Percentiles rank a stretch among this genome's conserved stretches.
Evolutionary conservation across 2,888 invertebrate species (phyloP).

Genomic region (Leptopilina syphax): DNA sequence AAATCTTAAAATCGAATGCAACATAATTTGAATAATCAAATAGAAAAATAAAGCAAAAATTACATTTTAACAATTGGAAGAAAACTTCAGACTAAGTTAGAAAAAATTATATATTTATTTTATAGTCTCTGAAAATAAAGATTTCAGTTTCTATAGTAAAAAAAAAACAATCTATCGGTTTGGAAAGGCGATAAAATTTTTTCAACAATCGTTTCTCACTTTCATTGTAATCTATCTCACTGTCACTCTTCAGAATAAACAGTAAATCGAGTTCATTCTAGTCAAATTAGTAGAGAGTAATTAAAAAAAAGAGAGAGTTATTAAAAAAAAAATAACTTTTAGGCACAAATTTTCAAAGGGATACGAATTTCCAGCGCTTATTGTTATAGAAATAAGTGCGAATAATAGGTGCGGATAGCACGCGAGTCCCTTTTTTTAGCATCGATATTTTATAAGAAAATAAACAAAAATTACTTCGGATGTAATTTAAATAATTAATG

Average conservation of each 20-base stretch:
- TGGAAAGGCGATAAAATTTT: constrained; percentile 23
- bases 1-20: too few species aligned
- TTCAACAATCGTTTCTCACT: constrained; percentile 27
- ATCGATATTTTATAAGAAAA: constrained; percentile 65
- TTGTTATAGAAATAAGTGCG: constrained; percentile 45
- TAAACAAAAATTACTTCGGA: constrained; percentile 36
- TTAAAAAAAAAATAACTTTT: constrained; percentile 18
- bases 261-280: constrained; percentile 33
- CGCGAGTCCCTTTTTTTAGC: constrained; percentile 62
- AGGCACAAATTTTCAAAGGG: constrained; percentile 31
- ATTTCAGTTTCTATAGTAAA: neutral
- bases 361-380: constrained; percentile 36
- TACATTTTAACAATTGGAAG: neutral
- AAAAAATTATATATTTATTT: too few species aligned
- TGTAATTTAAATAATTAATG: constrained; percentile 25
- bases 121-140: neutral
- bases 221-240: constrained; percentile 40
- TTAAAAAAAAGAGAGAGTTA: neutral
- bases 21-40: neutral
- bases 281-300: constrained; percentile 19
- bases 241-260: constrained; percentile 27
- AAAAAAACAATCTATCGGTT: neutral
- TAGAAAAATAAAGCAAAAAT: neutral
- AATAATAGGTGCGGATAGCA: constrained; percentile 58
- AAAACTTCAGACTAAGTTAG: neutral